phyloP scores from a whole-genome alignment of 2,888 invertebrate species.

The Pristionchus mayeri region DNA sequence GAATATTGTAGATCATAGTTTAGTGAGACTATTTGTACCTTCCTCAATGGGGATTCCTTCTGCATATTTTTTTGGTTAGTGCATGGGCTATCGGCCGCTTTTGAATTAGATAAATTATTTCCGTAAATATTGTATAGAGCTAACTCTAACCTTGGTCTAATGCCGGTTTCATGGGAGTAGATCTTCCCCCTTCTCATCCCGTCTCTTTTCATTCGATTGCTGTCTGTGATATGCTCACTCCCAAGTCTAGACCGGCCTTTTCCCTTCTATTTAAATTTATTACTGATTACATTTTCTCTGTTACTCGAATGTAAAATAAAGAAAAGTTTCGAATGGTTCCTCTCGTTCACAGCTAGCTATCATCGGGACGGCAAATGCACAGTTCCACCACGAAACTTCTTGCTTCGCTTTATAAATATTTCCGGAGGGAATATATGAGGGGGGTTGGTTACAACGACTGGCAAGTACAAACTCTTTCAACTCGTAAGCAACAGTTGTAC shows the following conservation, averaged over 20 bases:
- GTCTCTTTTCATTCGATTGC: not conserved
- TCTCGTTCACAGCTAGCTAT: not conserved
- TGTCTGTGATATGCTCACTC: conserved; percentile 33
- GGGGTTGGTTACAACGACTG: not conserved
- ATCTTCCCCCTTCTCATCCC: not conserved
- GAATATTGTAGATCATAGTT: conserved; percentile 11
- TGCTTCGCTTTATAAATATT: not conserved
- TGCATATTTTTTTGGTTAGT: not conserved
- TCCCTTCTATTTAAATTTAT: not conserved
- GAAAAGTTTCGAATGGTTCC: not conserved
- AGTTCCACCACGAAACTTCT: not conserved
- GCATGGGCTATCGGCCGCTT: not conserved
- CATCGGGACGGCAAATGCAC: not conserved
- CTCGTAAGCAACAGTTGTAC: no score
- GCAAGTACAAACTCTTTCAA: no score
- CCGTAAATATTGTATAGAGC: not conserved
- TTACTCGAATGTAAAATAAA: not conserved
- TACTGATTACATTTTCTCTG: not conserved
- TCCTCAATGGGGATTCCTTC: not conserved
- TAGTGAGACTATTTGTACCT: not conserved
- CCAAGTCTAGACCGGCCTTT: conserved; percentile 14
- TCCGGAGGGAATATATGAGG: not conserved
- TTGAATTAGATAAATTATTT: not conserved
- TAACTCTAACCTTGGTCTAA: not conserved
- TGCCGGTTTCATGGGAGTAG: not conserved